A percentile compares a stretch with the other conserved stretches of the same genome.
Evolutionary conservation across 92 coral and sea anemone species (phyloP).

Genomic region (Parazoanthus atlanticus): DNA sequence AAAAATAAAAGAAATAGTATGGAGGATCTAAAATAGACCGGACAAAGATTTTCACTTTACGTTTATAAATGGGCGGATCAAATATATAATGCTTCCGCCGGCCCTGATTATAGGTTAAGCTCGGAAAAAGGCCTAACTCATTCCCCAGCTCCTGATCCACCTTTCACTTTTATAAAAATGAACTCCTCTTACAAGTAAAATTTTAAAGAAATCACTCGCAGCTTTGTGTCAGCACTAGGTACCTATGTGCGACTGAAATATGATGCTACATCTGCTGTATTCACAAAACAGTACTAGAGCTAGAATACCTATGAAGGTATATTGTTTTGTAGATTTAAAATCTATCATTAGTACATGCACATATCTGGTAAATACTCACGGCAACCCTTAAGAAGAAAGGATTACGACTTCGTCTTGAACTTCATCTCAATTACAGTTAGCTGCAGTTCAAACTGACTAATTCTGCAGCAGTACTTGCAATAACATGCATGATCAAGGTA

Average conservation of each 20-base stretch:
- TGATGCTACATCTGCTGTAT: neutral
- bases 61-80: too few relatives aligned
- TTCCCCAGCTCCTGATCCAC: neutral
- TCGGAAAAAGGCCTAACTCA: conserved; percentile 6
- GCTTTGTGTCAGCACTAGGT: conserved; percentile 11
- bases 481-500: neutral
- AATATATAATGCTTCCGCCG: too few relatives aligned
- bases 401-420: too few relatives aligned
- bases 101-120: conserved; percentile 5
- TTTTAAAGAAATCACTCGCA: neutral
- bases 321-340: conserved; percentile 4
- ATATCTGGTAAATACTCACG: neutral
- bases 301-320: neutral
- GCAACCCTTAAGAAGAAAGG: neutral
- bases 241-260: conserved; percentile 5
- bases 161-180: neutral
- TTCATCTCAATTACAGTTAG: too few relatives aligned
- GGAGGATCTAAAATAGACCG: too few relatives aligned
- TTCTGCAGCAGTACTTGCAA: conserved; percentile 21
- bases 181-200: conserved; percentile 14
- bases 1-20: too few relatives aligned
- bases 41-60: too few relatives aligned
- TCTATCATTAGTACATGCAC: neutral
- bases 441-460: conserved; percentile 23
- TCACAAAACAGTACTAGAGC: conserved; percentile 11